Evolutionary conservation across 30 jellyfish, hydroid and myxozoan genomes (phyloP).

Genomic region (Pseudorhiza aurosa): DNA sequence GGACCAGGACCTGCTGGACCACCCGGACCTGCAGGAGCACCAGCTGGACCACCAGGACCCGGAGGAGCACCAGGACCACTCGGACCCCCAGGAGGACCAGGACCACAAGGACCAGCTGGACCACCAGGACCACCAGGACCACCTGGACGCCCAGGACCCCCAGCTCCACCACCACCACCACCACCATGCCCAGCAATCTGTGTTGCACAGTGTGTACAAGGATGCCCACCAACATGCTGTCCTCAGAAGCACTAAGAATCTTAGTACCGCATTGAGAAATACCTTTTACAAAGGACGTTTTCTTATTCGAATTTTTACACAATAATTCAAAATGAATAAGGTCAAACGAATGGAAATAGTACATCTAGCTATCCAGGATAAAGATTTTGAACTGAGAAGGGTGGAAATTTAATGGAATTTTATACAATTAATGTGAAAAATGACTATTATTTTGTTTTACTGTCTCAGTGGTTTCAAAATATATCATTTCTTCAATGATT

Average conservation of each 20-base stretch:
- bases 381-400: not conserved
- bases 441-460: too few relatives aligned
- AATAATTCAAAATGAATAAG: slow-evolving; percentile 23
- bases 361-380: slow-evolving; percentile 55
- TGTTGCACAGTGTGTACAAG: slow-evolving; percentile 68
- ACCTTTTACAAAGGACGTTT: slow-evolving; percentile 23
- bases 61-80: slow-evolving; percentile 87
- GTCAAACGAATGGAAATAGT: slow-evolving; percentile 71
- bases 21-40: slow-evolving; percentile 92
- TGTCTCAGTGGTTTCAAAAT: too few relatives aligned
- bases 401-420: slow-evolving; percentile 26
- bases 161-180: slow-evolving; percentile 99
- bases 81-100: slow-evolving; percentile 98
- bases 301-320: not conserved
- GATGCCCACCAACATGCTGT: slow-evolving; percentile 96
- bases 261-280: not conserved
- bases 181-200: slow-evolving; percentile 97
- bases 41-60: slow-evolving; percentile 97
- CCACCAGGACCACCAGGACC: slow-evolving; percentile 99
- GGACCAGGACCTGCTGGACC: slow-evolving; percentile 94
- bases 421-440: slow-evolving; percentile 18
- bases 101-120: slow-evolving; percentile 99
- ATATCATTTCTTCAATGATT: too few relatives aligned
- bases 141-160: slow-evolving; percentile 99
- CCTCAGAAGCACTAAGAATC: slow-evolving; percentile 33